Evolutionary conservation across 2,113 vertebrate species (phyloP).

Genomic region (Mionectes macconnelli): DNA sequence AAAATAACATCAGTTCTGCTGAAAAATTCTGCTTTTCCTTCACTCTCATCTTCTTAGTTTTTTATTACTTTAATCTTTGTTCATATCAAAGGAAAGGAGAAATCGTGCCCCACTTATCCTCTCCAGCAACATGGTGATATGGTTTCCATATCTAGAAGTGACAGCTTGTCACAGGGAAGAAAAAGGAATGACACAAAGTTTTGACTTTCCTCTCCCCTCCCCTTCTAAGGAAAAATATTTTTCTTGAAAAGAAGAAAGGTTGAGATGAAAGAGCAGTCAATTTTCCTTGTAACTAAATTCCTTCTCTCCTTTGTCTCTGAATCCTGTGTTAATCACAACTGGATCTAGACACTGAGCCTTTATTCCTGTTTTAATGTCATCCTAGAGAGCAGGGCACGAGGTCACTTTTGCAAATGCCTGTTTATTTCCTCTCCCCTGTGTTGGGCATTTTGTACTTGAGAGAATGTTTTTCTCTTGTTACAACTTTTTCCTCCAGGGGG

Average conservation of each 20-base stretch:
- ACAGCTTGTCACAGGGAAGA: slow-evolving; percentile 39
- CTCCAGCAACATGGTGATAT: neutral
- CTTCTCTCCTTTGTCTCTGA: neutral
- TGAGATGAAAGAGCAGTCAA: slow-evolving; percentile 29
- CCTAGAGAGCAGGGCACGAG: neutral
- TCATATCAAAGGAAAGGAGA: slow-evolving; percentile 30
- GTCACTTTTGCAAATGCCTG: neutral
- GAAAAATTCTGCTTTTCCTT: slow-evolving; percentile 19
- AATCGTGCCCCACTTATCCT: slow-evolving; percentile 37
- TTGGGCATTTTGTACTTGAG: neutral
- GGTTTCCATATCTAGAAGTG: slow-evolving; percentile 11
- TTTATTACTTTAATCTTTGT: slow-evolving; percentile 52
- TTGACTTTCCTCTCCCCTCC: too few species aligned
- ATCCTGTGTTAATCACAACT: slow-evolving; percentile 1
- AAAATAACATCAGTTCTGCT: neutral
- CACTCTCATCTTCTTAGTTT: slow-evolving; percentile 18
- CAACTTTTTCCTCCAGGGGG: neutral
- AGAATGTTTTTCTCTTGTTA: neutral
- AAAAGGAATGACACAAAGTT: slow-evolving; percentile 24
- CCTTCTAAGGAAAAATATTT: slow-evolving; percentile 17
- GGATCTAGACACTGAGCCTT: neutral
- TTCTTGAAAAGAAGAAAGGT: slow-evolving; percentile 14
- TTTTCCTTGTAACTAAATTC: slow-evolving; percentile 19
- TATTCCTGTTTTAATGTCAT: slow-evolving; percentile 11
- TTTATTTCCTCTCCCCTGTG: slow-evolving; percentile 25